Evolutionary conservation across 2,113 vertebrate genomes (phyloP).

Genomic region (Macrotus californicus): DNA sequence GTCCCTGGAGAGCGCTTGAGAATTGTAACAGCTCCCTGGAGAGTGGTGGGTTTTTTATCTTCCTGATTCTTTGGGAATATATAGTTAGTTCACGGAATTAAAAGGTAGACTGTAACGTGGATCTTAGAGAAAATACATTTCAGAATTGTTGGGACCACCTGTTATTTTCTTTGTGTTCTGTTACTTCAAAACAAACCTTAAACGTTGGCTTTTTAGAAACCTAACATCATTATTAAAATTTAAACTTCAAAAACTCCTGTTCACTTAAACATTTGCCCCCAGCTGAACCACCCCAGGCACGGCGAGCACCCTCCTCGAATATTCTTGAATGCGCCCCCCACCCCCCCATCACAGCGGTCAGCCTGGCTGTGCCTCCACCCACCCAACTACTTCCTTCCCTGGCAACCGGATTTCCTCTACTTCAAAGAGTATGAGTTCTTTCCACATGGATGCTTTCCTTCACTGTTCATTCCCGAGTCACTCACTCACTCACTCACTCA

Average conservation of each 20-base stretch:
- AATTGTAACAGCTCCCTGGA: not conserved
- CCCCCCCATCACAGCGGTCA: rapidly evolving
- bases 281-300: rapidly evolving
- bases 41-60: not conserved
- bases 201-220: not conserved
- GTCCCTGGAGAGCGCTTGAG: not conserved
- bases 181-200: not conserved
- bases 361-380: not conserved
- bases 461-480: not conserved
- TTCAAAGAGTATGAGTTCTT: not conserved
- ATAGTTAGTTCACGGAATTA: not conserved
- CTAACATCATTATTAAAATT: not conserved
- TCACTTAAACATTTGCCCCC: not conserved
- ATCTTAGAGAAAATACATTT: not conserved
- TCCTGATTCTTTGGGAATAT: not conserved
- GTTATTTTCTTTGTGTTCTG: not conserved
- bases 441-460: not conserved
- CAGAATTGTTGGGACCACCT: not conserved
- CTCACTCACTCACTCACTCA: not conserved
- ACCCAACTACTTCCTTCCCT: not conserved
- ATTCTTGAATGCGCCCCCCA: too few relatives aligned
- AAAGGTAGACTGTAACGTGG: not conserved
- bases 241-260: not conserved
- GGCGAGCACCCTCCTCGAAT: not conserved
- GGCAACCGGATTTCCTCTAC: not conserved